A percentile compares a stretch with the other conserved stretches of the same genome.
Conservation (phyloP, 2,113 vertebrate genomes). For the Terrapene triunguis region DNA sequence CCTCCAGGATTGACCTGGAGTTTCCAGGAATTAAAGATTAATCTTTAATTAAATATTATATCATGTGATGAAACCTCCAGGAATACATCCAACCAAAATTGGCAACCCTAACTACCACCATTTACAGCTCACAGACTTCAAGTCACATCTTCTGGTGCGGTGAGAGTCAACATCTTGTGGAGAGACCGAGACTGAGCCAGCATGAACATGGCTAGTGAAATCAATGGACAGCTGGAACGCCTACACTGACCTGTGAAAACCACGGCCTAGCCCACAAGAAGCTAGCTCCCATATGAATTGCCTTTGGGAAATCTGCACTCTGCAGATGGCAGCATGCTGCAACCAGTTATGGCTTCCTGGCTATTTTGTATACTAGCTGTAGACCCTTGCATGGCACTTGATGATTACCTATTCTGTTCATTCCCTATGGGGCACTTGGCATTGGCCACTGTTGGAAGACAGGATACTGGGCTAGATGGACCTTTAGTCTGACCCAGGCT, state of each 20-base stretch:
- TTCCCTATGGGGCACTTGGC: too few species aligned
- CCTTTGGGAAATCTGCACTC: not conserved
- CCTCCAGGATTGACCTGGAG: not conserved
- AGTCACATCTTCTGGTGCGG: not conserved
- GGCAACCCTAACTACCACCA: not conserved
- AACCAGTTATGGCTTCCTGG: accelerated
- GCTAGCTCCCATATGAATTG: not conserved
- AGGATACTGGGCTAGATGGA: too few species aligned
- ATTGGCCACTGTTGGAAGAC: too few species aligned
- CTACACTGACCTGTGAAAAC: not conserved
- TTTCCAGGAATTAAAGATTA: not conserved
- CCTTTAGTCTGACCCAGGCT: too few species aligned
- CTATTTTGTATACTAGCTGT: not conserved
- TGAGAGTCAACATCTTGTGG: not conserved
- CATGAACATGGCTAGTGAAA: not conserved
- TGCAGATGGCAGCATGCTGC: not conserved
- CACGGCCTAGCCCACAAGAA: too few species aligned
- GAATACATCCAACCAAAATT: not conserved
- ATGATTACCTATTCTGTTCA: too few species aligned
- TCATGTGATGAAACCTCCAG: not conserved
- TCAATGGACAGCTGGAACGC: not conserved
- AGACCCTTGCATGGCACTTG: not conserved
- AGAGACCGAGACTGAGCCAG: not conserved
- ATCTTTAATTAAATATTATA: not conserved
- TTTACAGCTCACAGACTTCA: not conserved